phyloP scores from a whole-genome alignment of 2,797 vertebrate species.

The Coregonus suidteri region DNA sequence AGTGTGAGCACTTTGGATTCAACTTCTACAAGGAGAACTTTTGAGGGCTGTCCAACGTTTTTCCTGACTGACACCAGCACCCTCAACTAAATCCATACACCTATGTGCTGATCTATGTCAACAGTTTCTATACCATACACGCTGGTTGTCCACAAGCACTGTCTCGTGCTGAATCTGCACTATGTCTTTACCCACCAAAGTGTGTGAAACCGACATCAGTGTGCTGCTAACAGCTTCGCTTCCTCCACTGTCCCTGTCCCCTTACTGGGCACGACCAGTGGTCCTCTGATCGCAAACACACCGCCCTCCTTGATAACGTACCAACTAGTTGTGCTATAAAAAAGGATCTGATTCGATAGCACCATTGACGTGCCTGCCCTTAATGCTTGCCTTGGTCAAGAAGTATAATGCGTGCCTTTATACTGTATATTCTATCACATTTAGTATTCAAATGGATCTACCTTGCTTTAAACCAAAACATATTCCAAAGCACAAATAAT shows the following conservation, averaged over 20 bases:
- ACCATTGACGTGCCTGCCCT: neutral
- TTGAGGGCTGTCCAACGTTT: conserved; percentile 61
- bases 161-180: neutral
- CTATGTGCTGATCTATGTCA: neutral
- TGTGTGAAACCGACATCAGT: neutral
- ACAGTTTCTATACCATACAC: neutral
- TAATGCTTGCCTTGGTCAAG: neutral
- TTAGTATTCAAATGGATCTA: neutral
- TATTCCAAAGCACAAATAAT: neutral
- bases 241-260: neutral
- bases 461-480: neutral
- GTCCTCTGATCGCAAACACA: neutral
- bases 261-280: neutral
- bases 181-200: neutral
- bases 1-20: conserved; percentile 83
- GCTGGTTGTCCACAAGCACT: conserved; percentile 1
- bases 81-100: neutral
- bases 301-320: neutral
- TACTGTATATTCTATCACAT: neutral
- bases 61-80: neutral
- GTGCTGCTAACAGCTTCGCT: neutral
- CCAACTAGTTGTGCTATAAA: neutral
- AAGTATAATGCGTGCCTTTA: neutral
- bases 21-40: conserved; percentile 87
- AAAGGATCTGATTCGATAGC: neutral